Percentiles rank a stretch among this genome's conserved stretches.
phyloP scores from a whole-genome alignment of 1,140 invertebrate genomes.

The Zaprionus inermis region DNA sequence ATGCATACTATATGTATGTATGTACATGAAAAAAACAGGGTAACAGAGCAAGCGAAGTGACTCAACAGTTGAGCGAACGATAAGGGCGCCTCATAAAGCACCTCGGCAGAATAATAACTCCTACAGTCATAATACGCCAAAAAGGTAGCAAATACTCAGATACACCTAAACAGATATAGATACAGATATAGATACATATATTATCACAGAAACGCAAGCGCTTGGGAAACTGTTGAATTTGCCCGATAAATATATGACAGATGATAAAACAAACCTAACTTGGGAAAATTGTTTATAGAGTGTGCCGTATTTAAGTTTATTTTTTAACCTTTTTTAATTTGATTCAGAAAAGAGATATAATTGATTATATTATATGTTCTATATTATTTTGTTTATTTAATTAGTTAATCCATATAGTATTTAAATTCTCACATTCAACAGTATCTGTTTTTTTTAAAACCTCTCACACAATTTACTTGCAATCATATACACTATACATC shows the following conservation, averaged over 20 bases:
- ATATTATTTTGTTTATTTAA: background rate
- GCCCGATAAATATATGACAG: slow-evolving; percentile 12
- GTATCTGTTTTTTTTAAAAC: background rate
- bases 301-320: background rate
- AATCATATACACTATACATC: background rate
- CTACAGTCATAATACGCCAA: slow-evolving; percentile 28
- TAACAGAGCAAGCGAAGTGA: slow-evolving; percentile 29
- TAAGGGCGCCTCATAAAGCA: slow-evolving; percentile 46
- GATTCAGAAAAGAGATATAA: too few species aligned
- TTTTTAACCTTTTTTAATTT: background rate
- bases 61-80: slow-evolving; percentile 68
- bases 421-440: background rate
- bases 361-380: too few species aligned
- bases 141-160: slow-evolving; percentile 36
- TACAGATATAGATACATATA: slow-evolving; percentile 1
- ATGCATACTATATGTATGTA: slow-evolving; percentile 15
- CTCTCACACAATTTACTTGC: background rate
- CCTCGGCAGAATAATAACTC: background rate
- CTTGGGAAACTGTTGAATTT: slow-evolving; percentile 11
- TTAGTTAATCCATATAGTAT: background rate
- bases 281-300: background rate
- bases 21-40: background rate
- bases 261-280: slow-evolving; percentile 7
- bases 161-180: slow-evolving; percentile 29
- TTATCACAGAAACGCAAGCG: slow-evolving; percentile 7